Conservation (phyloP, 2,888 invertebrate genomes). For the Chymomyza amoena region DNA sequence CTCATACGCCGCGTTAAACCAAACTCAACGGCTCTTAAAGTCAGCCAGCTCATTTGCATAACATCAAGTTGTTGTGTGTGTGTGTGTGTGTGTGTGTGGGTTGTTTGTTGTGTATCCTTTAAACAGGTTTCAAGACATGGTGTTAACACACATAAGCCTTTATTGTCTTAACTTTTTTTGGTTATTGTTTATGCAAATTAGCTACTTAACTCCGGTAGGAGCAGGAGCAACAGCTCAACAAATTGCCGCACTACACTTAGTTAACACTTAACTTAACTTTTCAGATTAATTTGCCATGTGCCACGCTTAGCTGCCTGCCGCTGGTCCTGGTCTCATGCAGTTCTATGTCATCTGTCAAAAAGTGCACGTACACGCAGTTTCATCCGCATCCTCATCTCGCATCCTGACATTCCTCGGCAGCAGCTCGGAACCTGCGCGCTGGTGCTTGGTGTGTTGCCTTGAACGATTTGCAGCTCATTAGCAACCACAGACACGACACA, state of each 20-base stretch:
- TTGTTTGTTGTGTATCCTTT: background rate
- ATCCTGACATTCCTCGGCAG: background rate
- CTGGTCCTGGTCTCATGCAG: background rate
- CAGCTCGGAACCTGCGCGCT: background rate
- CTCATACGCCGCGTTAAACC: conserved; percentile 41
- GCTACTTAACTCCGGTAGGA: background rate
- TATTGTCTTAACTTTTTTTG: conserved; percentile 43
- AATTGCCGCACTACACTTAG: background rate
- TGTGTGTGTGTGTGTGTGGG: conserved; percentile 17
- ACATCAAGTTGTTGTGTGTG: background rate
- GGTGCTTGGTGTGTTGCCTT: background rate
- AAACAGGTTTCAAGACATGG: conserved; percentile 13
- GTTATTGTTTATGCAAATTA: conserved; percentile 57
- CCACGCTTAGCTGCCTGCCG: background rate
- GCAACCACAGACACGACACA: conserved; percentile 62
- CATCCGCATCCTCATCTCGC: background rate
- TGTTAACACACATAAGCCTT: conserved; percentile 56
- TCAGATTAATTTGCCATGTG: background rate
- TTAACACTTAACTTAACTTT: background rate
- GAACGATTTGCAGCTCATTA: conserved; percentile 71
- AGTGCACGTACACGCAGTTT: conserved; percentile 1
- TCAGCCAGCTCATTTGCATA: conserved; percentile 46
- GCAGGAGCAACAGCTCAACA: background rate
- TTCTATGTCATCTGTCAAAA: background rate
- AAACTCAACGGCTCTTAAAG: background rate